Conservation (phyloP, 2,888 invertebrate species). For the Sussaba pulchella region DNA sequence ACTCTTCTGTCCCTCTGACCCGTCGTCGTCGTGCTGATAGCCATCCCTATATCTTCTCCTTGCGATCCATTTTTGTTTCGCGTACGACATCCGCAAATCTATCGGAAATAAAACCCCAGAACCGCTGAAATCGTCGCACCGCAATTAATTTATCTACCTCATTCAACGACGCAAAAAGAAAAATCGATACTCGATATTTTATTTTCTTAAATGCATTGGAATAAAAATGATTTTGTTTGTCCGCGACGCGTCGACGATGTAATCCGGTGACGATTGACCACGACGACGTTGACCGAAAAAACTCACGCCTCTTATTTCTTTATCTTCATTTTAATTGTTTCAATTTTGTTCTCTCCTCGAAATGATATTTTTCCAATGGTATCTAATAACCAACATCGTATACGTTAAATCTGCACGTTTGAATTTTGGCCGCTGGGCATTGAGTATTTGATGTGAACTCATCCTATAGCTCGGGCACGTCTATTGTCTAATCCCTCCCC, state of each 20-base stretch:
- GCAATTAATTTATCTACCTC: background rate
- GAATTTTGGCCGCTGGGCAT: constrained; percentile 77
- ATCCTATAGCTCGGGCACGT: constrained; percentile 65
- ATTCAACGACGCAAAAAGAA: background rate
- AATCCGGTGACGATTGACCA: constrained; percentile 39
- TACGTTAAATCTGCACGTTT: constrained; percentile 77
- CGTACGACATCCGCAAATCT: too few relatives aligned
- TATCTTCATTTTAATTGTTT: too few relatives aligned
- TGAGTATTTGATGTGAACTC: constrained; percentile 76
- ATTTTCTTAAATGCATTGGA: background rate
- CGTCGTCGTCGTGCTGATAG: constrained; percentile 12
- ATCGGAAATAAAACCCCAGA: constrained; percentile 1
- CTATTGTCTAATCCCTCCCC: constrained; percentile 60
- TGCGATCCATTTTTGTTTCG: too few relatives aligned
- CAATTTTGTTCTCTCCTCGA: too few relatives aligned
- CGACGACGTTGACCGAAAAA: constrained; percentile 44
- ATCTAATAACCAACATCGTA: constrained; percentile 34
- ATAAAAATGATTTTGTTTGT: too few relatives aligned
- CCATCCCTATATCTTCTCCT: background rate
- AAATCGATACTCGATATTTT: background rate
- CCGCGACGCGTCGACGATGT: background rate
- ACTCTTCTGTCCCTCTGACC: constrained; percentile 20
- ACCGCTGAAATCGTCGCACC: constrained; percentile 10
- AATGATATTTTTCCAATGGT: constrained; percentile 26
- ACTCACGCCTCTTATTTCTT: constrained; percentile 24